Conservation (phyloP, 2,797 vertebrate species). For the Phoxinus dragarum region DNA sequence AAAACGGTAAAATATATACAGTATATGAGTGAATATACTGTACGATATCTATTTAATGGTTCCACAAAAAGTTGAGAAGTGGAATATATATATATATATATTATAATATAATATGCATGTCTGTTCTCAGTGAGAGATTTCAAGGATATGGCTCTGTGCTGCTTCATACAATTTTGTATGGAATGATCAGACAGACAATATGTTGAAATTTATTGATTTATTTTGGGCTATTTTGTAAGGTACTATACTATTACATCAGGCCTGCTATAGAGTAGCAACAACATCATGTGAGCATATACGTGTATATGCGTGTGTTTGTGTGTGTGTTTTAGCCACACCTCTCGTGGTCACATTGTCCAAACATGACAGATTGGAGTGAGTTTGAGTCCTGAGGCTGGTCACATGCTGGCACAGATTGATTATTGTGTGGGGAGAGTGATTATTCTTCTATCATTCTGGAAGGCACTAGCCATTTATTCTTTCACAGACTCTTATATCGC, state of each 20-base stretch:
- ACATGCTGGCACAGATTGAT: constrained; percentile 57
- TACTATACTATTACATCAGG: too few species aligned
- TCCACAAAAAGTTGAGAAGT: neutral
- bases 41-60: neutral
- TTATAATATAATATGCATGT: neutral
- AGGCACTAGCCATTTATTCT: neutral
- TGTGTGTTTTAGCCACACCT: neutral
- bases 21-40: neutral
- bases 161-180: neutral
- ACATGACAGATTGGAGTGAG: constrained; percentile 37
- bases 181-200: neutral
- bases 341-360: constrained; percentile 48
- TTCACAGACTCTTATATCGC: neutral
- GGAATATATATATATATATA: neutral
- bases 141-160: neutral
- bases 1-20: neutral
- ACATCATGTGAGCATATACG: too few species aligned
- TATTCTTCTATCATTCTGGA: constrained; percentile 27
- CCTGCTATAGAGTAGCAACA: too few species aligned
- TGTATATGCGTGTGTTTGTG: neutral
- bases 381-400: constrained; percentile 38
- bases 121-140: neutral
- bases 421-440: constrained; percentile 32
- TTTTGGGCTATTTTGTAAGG: too few species aligned
- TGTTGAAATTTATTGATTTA: neutral